A percentile compares a stretch with the other conserved stretches of the same genome.
Evolutionary conservation across 2,888 invertebrate species (phyloP).

Genomic region (Meteorus cinctellus): DNA sequence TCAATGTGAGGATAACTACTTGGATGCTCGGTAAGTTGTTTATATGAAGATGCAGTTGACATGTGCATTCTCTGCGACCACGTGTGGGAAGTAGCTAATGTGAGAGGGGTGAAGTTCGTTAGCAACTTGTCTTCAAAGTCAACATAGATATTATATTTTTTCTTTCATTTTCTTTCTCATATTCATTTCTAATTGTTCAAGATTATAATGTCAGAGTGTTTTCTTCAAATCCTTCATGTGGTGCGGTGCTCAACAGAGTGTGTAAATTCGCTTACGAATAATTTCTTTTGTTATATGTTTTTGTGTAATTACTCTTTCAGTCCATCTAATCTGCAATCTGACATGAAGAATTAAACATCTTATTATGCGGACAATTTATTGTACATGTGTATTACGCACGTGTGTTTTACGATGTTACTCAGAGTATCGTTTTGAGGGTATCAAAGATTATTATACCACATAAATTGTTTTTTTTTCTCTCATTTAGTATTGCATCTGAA

Average conservation of each 20-base stretch:
- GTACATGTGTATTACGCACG: background rate
- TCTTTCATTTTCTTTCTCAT: conserved; percentile 17
- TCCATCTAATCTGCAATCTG: conserved; percentile 16
- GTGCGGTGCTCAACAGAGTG: conserved; percentile 37
- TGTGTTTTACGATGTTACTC: background rate
- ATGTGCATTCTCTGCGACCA: conserved; percentile 56
- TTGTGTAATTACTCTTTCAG: conserved; percentile 16
- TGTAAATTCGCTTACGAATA: conserved; percentile 40
- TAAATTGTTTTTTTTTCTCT: conserved; percentile 14
- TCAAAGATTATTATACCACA: background rate
- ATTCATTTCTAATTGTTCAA: conserved; percentile 16
- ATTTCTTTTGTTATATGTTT: conserved; percentile 9
- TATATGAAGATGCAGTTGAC: conserved; percentile 8
- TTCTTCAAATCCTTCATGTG: conserved; percentile 28
- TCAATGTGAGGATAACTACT: conserved; percentile 58
- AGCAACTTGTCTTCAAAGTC: background rate
- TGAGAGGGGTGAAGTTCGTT: background rate
- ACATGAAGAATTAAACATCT: background rate
- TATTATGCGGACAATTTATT: conserved; percentile 11
- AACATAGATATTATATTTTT: background rate
- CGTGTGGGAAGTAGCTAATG: conserved; percentile 58
- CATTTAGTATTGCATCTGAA: conserved; percentile 29
- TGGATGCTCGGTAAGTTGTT: conserved; percentile 39
- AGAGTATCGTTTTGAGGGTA: conserved; percentile 1
- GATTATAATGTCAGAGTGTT: background rate